These are phyloP conservation scores for Hirtodrosophila confusa DNA, from an alignment of 2,888 invertebrate species.

Conservation along the genomic window DNA sequence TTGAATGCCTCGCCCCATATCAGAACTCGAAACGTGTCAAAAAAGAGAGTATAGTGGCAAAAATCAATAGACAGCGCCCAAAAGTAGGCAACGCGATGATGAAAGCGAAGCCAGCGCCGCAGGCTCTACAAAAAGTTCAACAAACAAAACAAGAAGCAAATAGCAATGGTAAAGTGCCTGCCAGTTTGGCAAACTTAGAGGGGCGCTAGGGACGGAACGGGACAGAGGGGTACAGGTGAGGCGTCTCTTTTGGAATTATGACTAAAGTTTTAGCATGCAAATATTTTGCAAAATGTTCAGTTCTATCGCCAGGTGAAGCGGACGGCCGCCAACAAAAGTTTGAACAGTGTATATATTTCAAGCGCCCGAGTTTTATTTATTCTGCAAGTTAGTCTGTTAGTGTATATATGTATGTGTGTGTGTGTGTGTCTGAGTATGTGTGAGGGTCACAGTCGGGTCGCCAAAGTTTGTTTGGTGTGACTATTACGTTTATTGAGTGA, in stretches of 20 bases:
- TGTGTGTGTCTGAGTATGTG: constrained; percentile 23
- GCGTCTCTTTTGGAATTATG: constrained; percentile 60
- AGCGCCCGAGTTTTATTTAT: constrained; percentile 67
- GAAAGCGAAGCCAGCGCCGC: constrained; percentile 50
- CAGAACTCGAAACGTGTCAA: constrained; percentile 43
- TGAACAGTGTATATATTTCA: constrained; percentile 60
- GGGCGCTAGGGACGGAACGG: not conserved
- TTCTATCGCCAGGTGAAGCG: constrained; percentile 63
- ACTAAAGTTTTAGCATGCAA: constrained; percentile 73
- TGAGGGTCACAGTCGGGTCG: constrained; percentile 62
- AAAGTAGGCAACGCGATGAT: constrained; percentile 58
- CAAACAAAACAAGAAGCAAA: constrained; percentile 38
- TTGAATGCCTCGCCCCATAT: constrained; percentile 24
- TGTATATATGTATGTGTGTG: not conserved
- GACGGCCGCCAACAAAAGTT: constrained; percentile 59
- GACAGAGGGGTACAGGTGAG: not conserved
- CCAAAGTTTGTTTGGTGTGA: constrained; percentile 47
- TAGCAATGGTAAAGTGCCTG: constrained; percentile 51
- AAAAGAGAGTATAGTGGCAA: constrained; percentile 32
- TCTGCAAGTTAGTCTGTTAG: constrained; percentile 53
- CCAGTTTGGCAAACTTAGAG: constrained; percentile 26
- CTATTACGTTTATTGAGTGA: constrained; percentile 62
- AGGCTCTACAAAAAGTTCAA: constrained; percentile 25
- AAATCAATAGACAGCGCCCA: constrained; percentile 64
- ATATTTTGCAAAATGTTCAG: constrained; percentile 72